Evolutionary conservation across 2,888 invertebrate genomes (phyloP), one percentile per base, ranked within the genome.

Genomic region (Oligia strigilis): DNA sequence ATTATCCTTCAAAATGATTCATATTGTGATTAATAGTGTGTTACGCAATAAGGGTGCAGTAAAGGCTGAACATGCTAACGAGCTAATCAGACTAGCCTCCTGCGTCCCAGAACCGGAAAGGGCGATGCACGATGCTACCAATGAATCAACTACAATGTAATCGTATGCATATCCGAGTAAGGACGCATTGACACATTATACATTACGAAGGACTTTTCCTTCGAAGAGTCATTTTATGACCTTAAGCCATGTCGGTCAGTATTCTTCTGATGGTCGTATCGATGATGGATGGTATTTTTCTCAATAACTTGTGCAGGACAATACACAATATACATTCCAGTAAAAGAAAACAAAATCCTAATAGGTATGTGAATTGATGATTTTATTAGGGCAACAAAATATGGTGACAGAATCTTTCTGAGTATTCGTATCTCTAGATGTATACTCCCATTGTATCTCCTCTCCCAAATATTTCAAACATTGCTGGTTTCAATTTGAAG

Each of bases 141-240:
- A 67, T 82, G 13, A 46, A 75, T 82, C 64, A 69, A 75, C 19
- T 64, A 64, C 65, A 86, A 77, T 83, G 64, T 65, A 65, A 69
- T 78, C 55, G n/a, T 62, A 75, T 70, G 40, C 80, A 62, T 70
- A 58, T 43, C 64, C 43, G 9, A 80, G 80, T 76, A 75, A 66
- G 74, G 72, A 67, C 76, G n/a, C 62, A 58, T 52, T 71, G 70
- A 73, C 73, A 79, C 62, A 55, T 49, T 55, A 72, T 77, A 62
- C n/a, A 40, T 65, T 55, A 40, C 36, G 52, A 85, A 87, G 88
- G 85, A 60, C 85, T 85, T 87, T 85, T 85, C 85, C 85, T 87
- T 76, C 55, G 66, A 11, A 66, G 52, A 81, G 64, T 85, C 81
- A 80, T 75, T 75, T 75, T 74, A 36, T 55, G 62, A 76, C 80